Percentiles rank a stretch among this genome's conserved stretches.
Evolutionary conservation across 2,113 vertebrate species (phyloP).

Genomic region (Rhadina sibilatrix): DNA sequence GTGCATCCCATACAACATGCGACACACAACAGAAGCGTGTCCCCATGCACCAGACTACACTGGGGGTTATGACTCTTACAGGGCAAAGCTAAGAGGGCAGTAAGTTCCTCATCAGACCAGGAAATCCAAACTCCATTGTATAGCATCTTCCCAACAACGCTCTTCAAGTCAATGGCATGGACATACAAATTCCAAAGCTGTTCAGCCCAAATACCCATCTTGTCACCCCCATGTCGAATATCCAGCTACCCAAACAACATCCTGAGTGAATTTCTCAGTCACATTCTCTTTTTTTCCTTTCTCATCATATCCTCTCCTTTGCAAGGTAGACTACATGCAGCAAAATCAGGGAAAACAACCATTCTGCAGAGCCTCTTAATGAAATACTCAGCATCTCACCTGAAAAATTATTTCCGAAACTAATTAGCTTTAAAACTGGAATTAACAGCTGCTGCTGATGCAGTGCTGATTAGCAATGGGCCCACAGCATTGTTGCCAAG

Average conservation of each 20-base stretch:
- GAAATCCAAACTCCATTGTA: background rate
- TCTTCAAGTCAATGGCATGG: fast-evolving
- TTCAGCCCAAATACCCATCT: background rate
- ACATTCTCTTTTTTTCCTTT: background rate
- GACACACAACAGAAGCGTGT: fast-evolving
- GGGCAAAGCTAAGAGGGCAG: background rate
- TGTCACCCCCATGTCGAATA: background rate
- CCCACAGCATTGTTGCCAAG: background rate
- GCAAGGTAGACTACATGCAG: background rate
- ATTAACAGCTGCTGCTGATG: background rate
- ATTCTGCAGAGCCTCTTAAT: background rate
- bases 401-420: constrained; percentile 10
- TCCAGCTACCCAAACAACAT: background rate
- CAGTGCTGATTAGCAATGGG: background rate
- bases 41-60: background rate
- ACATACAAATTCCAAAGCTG: background rate
- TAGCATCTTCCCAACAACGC: background rate
- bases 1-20: background rate
- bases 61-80: background rate
- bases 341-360: background rate
- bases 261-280: background rate
- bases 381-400: constrained; percentile 1
- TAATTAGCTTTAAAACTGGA: constrained; percentile 2
- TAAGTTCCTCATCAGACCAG: background rate
- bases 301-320: background rate